A percentile compares a stretch with the other conserved stretches of the same genome.
Conservation (phyloP, 2,797 vertebrate species). For the Aratinga solstitialis region DNA sequence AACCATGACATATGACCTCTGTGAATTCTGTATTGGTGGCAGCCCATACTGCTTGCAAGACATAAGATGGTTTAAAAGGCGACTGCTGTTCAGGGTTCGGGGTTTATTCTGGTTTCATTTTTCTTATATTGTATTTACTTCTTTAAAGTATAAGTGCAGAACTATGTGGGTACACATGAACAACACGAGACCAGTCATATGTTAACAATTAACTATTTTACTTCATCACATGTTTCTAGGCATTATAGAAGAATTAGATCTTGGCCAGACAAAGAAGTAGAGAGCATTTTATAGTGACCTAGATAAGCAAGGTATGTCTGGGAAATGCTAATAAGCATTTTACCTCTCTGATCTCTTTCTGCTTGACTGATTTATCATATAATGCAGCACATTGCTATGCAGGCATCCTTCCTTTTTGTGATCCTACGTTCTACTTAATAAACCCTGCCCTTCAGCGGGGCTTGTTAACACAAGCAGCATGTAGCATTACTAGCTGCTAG, state of each 20-base stretch:
- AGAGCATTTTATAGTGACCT: not conserved
- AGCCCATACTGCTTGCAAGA: not conserved
- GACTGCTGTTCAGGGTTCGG: not conserved
- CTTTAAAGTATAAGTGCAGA: not conserved
- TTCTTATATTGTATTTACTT: not conserved
- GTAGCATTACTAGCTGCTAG: not conserved
- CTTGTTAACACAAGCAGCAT: not conserved
- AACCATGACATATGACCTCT: not conserved
- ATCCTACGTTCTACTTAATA: not conserved
- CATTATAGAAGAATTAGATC: not conserved
- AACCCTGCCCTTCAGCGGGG: not conserved
- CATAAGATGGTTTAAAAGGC: not conserved
- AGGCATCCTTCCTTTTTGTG: not conserved
- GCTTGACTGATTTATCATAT: not conserved
- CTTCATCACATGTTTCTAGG: not conserved
- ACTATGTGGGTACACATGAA: fast-evolving
- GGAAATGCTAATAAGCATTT: conserved; percentile 2
- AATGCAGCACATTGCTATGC: not conserved
- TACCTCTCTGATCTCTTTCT: not conserved
- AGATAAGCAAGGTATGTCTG: not conserved
- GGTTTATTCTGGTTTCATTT: not conserved
- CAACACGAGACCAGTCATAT: not conserved
- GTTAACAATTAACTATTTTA: not conserved
- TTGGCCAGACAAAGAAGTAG: not conserved
- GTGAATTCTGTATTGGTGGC: not conserved